Evolutionary conservation across 2,888 invertebrate species (phyloP).

Genomic region (Philereme transversata): DNA sequence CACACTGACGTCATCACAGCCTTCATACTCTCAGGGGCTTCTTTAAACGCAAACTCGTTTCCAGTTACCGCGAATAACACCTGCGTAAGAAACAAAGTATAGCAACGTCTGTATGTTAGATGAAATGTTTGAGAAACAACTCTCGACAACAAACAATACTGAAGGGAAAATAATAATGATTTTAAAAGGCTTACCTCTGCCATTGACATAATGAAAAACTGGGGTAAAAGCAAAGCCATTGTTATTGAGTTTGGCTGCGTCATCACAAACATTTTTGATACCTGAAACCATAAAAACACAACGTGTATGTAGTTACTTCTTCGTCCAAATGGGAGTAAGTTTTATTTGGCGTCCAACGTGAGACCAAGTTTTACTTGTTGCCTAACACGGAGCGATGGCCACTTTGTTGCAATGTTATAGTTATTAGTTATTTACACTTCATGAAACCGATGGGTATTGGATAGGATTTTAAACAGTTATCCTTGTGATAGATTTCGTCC

Average conservation of each 20-base stretch:
- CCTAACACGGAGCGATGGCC: too few relatives aligned
- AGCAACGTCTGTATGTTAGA: too few relatives aligned
- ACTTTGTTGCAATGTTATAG: too few relatives aligned
- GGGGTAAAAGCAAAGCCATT: constrained; percentile 91
- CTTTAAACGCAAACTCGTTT: constrained; percentile 94
- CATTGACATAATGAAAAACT: constrained; percentile 91
- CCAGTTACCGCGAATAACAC: constrained; percentile 87
- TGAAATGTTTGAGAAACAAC: too few relatives aligned
- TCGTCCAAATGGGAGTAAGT: background rate
- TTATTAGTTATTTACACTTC: too few relatives aligned
- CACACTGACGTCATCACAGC: constrained; percentile 92
- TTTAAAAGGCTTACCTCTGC: constrained; percentile 86
- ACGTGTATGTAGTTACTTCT: background rate
- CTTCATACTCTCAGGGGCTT: constrained; percentile 93
- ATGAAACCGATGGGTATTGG: too few relatives aligned
- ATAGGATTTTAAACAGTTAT: too few relatives aligned
- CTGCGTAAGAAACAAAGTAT: constrained; percentile 32
- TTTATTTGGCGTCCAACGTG: constrained; percentile 3
- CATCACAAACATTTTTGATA: constrained; percentile 64
- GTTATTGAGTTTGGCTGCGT: constrained; percentile 87
- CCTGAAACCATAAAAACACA: constrained; percentile 40
- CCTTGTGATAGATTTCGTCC: too few relatives aligned
- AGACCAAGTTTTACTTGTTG: background rate
- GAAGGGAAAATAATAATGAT: too few relatives aligned
- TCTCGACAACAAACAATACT: too few relatives aligned